phyloP scores from a whole-genome alignment of 2,113 vertebrate species.

The Daubentonia madagascariensis region DNA sequence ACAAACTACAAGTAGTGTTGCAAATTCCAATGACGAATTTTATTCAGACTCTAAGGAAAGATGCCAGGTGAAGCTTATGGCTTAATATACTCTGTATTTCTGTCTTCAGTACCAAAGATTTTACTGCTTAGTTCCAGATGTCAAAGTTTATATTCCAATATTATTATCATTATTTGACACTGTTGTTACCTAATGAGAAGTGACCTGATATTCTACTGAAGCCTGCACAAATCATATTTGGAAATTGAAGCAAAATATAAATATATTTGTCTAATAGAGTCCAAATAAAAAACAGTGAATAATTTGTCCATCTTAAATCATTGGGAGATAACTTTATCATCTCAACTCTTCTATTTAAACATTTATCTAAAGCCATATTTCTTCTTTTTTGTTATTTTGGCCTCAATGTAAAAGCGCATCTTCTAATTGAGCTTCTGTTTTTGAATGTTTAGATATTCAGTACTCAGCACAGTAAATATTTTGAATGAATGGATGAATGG shows the following conservation, averaged over 20 bases:
- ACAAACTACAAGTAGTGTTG: conserved; percentile 70
- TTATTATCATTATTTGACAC: conserved; percentile 46
- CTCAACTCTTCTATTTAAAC: not conserved
- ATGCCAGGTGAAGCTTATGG: conserved; percentile 63
- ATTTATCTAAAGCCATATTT: conserved; percentile 28
- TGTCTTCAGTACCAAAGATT: conserved; percentile 50
- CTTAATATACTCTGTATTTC: conserved; percentile 63
- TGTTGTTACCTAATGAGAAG: conserved; percentile 30
- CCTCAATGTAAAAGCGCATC: not conserved
- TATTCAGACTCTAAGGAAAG: conserved; percentile 68
- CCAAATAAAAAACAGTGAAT: conserved; percentile 26
- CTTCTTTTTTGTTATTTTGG: conserved; percentile 17
- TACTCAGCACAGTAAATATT: not conserved
- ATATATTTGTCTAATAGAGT: not conserved
- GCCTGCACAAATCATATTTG: conserved; percentile 1
- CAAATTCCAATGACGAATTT: conserved; percentile 74
- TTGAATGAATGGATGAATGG: not conserved
- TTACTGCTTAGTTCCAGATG: conserved; percentile 67
- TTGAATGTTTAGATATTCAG: not conserved
- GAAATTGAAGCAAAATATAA: not conserved
- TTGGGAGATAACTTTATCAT: not conserved
- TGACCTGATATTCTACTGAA: conserved; percentile 13
- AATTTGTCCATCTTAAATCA: conserved; percentile 32
- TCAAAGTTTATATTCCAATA: conserved; percentile 59
- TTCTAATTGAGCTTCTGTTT: conserved; percentile 27